Percentiles rank a stretch among this genome's conserved stretches.
Evolutionary conservation across 2,888 invertebrate species (phyloP).

Genomic region (Ariolimax columbianus): DNA sequence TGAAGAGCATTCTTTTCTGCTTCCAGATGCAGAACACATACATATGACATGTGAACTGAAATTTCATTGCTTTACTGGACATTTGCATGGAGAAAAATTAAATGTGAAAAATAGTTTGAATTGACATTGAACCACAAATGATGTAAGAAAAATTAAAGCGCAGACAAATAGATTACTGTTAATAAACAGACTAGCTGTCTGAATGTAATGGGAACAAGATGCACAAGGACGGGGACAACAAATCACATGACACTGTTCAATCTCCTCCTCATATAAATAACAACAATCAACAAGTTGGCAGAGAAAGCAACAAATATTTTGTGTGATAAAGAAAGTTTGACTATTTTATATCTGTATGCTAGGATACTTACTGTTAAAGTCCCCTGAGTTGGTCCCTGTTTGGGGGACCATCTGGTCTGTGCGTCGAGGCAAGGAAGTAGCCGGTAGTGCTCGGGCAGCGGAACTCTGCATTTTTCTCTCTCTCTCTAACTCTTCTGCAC

Average conservation of each 20-base stretch:
- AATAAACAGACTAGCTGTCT: neutral
- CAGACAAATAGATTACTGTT: neutral
- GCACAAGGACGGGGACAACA: neutral
- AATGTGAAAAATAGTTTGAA: neutral
- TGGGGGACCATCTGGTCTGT: constrained; percentile 71
- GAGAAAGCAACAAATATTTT: too few relatives aligned
- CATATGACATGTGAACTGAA: constrained; percentile 3
- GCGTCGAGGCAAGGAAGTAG: constrained; percentile 71
- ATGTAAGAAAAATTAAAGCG: too few relatives aligned
- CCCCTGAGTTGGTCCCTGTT: constrained; percentile 69
- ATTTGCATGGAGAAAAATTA: constrained; percentile 26
- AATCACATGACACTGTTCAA: neutral
- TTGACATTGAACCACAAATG: too few relatives aligned
- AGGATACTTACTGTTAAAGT: constrained; percentile 73
- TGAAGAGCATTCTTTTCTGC: neutral
- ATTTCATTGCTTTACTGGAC: constrained; percentile 20
- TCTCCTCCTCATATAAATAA: neutral
- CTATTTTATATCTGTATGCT: neutral
- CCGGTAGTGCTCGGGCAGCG: constrained; percentile 76
- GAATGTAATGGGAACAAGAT: constrained; percentile 19
- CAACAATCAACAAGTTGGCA: too few relatives aligned
- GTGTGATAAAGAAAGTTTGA: constrained; percentile 22
- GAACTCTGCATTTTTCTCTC: constrained; percentile 74
- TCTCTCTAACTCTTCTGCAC: constrained; percentile 69
- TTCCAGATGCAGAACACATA: neutral